These are phyloP conservation scores for Corythaixoides concolor DNA, from an alignment of 2,113 vertebrate genomes.

Conservation along the genomic window DNA sequence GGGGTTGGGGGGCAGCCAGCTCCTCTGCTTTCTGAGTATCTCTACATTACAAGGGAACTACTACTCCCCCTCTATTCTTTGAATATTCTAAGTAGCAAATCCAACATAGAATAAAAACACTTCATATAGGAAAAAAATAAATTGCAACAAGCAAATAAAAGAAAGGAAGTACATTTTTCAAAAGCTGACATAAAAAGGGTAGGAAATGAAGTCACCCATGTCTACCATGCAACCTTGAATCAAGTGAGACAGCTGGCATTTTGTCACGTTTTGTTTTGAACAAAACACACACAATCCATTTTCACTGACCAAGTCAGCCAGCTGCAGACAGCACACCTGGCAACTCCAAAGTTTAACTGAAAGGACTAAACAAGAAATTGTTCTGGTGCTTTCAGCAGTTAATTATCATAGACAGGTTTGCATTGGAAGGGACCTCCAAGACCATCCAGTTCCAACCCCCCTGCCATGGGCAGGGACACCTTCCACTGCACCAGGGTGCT, in stretches of 20 bases:
- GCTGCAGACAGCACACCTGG: slow-evolving; percentile 1
- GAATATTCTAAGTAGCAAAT: not conserved
- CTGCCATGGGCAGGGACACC: not conserved
- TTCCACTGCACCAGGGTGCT: accelerated
- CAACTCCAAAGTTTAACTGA: not conserved
- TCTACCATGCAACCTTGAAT: not conserved
- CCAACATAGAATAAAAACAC: not conserved
- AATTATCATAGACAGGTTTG: accelerated
- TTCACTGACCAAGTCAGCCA: not conserved
- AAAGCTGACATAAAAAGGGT: not conserved
- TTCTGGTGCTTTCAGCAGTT: not conserved
- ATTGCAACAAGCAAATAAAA: not conserved
- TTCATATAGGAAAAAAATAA: not conserved
- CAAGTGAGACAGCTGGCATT: not conserved
- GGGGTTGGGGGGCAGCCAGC: not conserved
- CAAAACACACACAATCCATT: not conserved
- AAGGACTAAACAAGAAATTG: not conserved
- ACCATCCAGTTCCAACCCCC: accelerated
- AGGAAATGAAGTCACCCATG: not conserved
- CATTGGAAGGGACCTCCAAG: not conserved
- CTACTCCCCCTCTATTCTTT: not conserved
- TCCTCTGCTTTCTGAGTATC: not conserved
- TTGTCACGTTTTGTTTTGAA: not conserved
- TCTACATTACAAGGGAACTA: not conserved
- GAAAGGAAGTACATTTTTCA: not conserved